phyloP scores from a whole-genome alignment of 2,888 invertebrate genomes.

The Eupithecia subfuscata region DNA sequence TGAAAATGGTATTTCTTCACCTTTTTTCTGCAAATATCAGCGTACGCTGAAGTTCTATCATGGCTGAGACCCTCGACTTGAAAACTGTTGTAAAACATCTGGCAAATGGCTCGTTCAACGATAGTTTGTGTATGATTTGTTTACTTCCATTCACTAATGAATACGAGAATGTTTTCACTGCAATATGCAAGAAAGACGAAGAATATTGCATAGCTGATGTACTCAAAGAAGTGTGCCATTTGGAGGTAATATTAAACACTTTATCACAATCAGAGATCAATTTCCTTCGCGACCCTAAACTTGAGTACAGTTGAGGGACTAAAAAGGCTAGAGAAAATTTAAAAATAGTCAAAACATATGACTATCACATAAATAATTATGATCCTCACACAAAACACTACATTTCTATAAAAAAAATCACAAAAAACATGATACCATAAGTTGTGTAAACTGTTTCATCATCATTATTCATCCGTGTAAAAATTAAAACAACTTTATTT shows the following conservation, averaged over 20 bases:
- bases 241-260: conserved; percentile 52
- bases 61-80: conserved; percentile 60
- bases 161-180: conserved; percentile 70
- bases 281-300: not conserved
- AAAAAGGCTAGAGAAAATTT: not conserved
- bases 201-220: conserved; percentile 73
- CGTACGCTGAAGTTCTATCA: conserved; percentile 38
- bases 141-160: conserved; percentile 57
- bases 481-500: too few relatives aligned
- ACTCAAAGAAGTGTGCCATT: conserved; percentile 58
- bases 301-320: not conserved
- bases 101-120: conserved; percentile 65
- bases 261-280: not conserved
- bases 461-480: too few relatives aligned
- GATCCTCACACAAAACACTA: too few relatives aligned
- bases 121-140: conserved; percentile 70
- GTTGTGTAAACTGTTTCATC: too few relatives aligned
- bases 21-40: not conserved
- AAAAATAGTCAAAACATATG: not conserved
- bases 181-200: conserved; percentile 63
- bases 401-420: too few relatives aligned
- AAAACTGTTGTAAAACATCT: conserved; percentile 68
- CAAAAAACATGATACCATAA: too few relatives aligned
- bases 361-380: not conserved
- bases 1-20: not conserved